Evolutionary conservation across 1,140 invertebrate genomes (phyloP).

Genomic region (Cotesia vestalis): DNA sequence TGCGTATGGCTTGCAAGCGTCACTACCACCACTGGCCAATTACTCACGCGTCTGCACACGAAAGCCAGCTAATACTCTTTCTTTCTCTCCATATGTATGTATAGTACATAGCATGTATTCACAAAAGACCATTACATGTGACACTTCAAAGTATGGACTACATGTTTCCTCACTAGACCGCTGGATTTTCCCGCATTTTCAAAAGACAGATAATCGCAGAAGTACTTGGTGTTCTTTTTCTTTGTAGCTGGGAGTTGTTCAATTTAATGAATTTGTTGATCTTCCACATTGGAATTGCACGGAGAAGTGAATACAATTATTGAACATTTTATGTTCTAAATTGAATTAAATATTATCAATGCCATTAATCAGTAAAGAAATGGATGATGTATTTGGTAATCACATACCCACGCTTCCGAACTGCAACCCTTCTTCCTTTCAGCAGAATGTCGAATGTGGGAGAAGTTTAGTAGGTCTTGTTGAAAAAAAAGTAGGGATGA

Average conservation of each 20-base stretch:
- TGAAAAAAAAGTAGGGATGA: conserved; percentile 21
- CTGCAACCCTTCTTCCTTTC: conserved; percentile 55
- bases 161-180: neutral
- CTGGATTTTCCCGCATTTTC: neutral
- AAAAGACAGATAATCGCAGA: conserved; percentile 1
- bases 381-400: conserved; percentile 51
- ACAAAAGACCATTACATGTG: neutral
- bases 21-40: conserved; percentile 43
- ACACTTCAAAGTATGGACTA: neutral
- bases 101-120: neutral
- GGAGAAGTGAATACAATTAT: too few relatives aligned
- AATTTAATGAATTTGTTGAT: neutral
- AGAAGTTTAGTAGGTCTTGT: conserved; percentile 32
- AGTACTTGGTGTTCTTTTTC: neutral
- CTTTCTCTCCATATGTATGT: neutral
- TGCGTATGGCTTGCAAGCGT: conserved; percentile 53
- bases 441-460: conserved; percentile 20
- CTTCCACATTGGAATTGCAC: neutral
- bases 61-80: conserved; percentile 9
- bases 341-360: neutral
- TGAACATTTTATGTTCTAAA: neutral
- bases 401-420: conserved; percentile 52
- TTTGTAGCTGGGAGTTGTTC: neutral
- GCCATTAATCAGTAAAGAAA: neutral
- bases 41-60: conserved; percentile 35